Base-by-base conservation (phyloP, 2,888 invertebrate species). In the Pammene aurita region DNA sequence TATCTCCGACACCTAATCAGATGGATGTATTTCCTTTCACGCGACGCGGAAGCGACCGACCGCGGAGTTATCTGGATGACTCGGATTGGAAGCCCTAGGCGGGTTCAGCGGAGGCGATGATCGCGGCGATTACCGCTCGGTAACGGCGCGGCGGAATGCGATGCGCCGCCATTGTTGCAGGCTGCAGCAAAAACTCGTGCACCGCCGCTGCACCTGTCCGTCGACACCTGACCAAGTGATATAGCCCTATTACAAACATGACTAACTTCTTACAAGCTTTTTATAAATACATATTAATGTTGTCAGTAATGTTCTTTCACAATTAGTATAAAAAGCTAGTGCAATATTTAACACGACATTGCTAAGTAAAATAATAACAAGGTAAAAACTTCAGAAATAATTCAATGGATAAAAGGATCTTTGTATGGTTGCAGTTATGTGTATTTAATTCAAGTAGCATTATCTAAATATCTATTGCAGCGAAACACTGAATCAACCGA, bases 141-240 rank as follows among this genome's bases (percentile, higher is more conserved):
- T 90, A 90, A 90, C 91, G 90, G 90, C 88, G 88, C 79, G 81
- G 80, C 77, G 74, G 91, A 89, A 90, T 90, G 91, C 79, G 81
- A 82, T 84, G 78, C 77, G 73, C 82, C 84, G 84, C 85, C 88
- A 90, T 90, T 90, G 90, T 90, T 89, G 83, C 82, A 76, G 76
- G 77, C 77, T 74, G 73, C 75, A 75, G 79, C 85, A 85, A 89
- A 88, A 89, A 90, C 88, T 85, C 78, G 84, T 84, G 77, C 85
- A 81, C 78, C 78, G 26, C 26, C 75, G 82, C 84, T 84, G 86
- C 86, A 87, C 83, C 85, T 83, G 86, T 76, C 78, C 77, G 71
- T 75, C 77, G 71, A 78, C 86, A 87, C 84, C 85, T 84, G 84
- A 44, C 63, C 55, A 55, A 55, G 63, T 44, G n/a, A 64, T 16